Evolutionary conservation across 2,797 vertebrate species (phyloP), one percentile per base, ranked within the genome.

Genomic region (Benthosema pterotum): DNA sequence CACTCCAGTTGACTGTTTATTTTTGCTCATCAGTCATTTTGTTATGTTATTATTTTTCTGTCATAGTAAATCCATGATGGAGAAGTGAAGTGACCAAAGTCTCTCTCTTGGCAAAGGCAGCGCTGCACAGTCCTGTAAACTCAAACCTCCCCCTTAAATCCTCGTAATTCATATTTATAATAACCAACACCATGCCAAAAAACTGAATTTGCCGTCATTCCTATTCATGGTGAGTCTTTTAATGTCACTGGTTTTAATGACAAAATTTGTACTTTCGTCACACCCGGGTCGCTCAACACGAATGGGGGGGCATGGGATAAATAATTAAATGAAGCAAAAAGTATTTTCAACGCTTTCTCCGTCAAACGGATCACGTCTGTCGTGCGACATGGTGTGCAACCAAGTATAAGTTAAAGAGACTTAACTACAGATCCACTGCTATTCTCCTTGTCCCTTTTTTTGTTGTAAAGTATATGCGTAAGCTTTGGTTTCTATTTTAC

Each of bases 121-220:
- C 77, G 62, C 70, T 70, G 87, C 88, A 84, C 81, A 84, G 86
- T 83, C 28, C 3, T 5, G 78, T 88, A 83, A 83, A 68, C 77
- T 90, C 87, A 88, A 87, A 87, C 89, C 92, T 91, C 84, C 88
- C 86, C 60, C 74, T 73, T 38, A 38, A 25, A 69, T 71, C 74
- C 78, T 75, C 87, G 75, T 87, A 79, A 82, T 86, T 77, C 51
- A 85, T 74, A 87, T 81, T 83, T 90, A 86, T 87, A 86, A 90
- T 83, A 83, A 87, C 83, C 91, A 22, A 22, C 22, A 25, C 22
- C 86, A 93, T 93, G 92, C 93, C 92, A 94, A 93, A 92, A 92
- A 92, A 92, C 83, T 90, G 83, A 90, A 87, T 90, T 90, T 87
- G 87, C 83, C 88, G 90, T 93, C 92, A 92, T 92, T 93, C 89